Conservation (phyloP, 2,888 invertebrate genomes). For the Heliothis peltigera region DNA sequence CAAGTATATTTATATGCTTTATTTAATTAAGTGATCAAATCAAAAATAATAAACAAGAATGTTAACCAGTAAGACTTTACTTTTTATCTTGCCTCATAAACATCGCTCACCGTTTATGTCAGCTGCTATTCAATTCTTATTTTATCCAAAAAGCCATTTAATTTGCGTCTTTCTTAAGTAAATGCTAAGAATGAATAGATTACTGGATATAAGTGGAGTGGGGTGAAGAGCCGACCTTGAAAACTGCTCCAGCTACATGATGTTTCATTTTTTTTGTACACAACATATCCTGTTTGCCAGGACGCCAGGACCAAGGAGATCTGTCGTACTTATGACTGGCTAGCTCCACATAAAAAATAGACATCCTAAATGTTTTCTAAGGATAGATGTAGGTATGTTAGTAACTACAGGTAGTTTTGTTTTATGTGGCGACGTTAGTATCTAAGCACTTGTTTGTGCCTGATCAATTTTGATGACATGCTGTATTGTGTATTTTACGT, state of each 20-base stretch:
- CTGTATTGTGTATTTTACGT: neutral
- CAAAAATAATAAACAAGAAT: neutral
- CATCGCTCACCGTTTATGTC: conserved; percentile 1
- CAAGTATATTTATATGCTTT: too few species aligned
- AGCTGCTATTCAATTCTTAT: conserved; percentile 17
- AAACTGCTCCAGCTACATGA: conserved; percentile 36
- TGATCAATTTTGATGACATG: neutral
- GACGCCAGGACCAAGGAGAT: conserved; percentile 38
- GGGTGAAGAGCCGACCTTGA: conserved; percentile 70
- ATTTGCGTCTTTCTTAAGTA: conserved; percentile 54
- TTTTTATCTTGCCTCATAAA: conserved; percentile 40
- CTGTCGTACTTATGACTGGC: conserved; percentile 41
- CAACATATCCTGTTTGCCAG: conserved; percentile 51
- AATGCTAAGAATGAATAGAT: conserved; percentile 63
- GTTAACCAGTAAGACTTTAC: neutral
- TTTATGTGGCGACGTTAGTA: conserved; percentile 8
- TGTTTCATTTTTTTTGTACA: conserved; percentile 46
- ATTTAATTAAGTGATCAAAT: neutral
- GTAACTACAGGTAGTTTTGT: conserved; percentile 6
- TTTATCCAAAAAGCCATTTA: conserved; percentile 44
- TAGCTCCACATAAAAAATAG: conserved; percentile 22
- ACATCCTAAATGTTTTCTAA: conserved; percentile 9
- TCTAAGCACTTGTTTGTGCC: neutral
- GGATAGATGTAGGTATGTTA: neutral
- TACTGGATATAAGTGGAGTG: conserved; percentile 58